These are phyloP conservation scores for Andricus curvator DNA, from an alignment of 2,888 invertebrate species.

Conservation along the genomic window DNA sequence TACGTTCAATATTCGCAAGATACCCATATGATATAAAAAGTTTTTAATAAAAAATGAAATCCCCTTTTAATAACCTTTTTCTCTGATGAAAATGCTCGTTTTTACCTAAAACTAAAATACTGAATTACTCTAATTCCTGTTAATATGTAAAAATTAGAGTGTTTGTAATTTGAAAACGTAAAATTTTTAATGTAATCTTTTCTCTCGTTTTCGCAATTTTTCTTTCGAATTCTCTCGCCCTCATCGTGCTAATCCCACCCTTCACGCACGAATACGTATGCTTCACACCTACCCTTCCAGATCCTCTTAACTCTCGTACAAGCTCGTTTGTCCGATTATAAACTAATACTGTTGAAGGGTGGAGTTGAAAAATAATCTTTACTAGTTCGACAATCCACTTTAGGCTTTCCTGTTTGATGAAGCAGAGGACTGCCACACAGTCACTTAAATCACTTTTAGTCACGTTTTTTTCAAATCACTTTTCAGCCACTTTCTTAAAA, in stretches of 20 bases:
- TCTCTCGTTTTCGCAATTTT: neutral
- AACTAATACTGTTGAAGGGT: neutral
- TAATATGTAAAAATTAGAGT: too few relatives aligned
- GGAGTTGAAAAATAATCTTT: neutral
- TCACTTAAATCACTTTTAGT: too few relatives aligned
- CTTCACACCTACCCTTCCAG: slow-evolving; percentile 47
- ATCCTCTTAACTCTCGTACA: slow-evolving; percentile 50
- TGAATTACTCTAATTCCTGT: too few relatives aligned
- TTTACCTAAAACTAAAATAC: too few relatives aligned
- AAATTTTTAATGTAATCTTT: neutral
- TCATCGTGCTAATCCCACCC: neutral
- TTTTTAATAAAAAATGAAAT: too few relatives aligned
- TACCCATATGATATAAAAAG: too few relatives aligned
- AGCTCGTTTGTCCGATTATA: slow-evolving; percentile 31
- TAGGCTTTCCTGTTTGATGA: neutral
- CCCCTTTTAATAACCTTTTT: too few relatives aligned
- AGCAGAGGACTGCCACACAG: neutral
- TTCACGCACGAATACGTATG: slow-evolving; percentile 39
- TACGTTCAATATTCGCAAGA: too few relatives aligned
- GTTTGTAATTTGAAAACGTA: neutral
- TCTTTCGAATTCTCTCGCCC: neutral
- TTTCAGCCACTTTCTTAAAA: too few relatives aligned
- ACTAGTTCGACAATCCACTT: neutral
- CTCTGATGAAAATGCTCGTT: too few relatives aligned
- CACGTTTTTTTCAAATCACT: too few relatives aligned